A percentile compares a stretch with the other conserved stretches of the same genome.
phyloP scores from a whole-genome alignment of 2,797 vertebrate species.

The Sebastes vulpes region DNA sequence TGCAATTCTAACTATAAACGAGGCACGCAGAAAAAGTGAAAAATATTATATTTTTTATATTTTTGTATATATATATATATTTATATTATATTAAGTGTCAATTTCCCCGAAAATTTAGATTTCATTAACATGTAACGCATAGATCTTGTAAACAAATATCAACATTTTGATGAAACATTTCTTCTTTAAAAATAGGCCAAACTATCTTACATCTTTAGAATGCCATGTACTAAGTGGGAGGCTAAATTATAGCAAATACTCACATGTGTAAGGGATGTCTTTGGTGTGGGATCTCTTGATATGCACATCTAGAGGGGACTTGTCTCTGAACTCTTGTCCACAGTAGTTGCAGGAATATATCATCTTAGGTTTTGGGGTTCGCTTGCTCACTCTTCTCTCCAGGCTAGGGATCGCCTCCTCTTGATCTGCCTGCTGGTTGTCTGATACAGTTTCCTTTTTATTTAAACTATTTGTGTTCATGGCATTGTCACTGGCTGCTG shows the following conservation, averaged over 20 bases:
- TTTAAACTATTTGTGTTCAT: constrained; percentile 74
- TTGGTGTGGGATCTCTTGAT: constrained; percentile 82
- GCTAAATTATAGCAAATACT: constrained; percentile 69
- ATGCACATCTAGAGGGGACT: constrained; percentile 82
- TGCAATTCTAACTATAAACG: background rate
- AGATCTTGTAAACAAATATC: background rate
- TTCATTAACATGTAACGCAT: background rate
- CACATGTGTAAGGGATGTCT: constrained; percentile 84
- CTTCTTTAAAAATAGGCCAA: background rate
- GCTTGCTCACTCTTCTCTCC: constrained; percentile 77
- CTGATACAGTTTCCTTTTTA: constrained; percentile 75
- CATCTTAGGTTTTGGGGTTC: constrained; percentile 76
- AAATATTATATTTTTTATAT: too few species aligned
- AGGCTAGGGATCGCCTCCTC: constrained; percentile 72
- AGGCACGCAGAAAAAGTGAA: background rate
- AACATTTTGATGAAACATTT: background rate
- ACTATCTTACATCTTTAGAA: background rate
- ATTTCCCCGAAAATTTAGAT: background rate
- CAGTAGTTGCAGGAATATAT: constrained; percentile 83
- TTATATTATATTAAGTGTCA: background rate
- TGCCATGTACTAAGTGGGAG: background rate
- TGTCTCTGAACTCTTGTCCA: constrained; percentile 83
- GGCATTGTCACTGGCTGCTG: constrained; percentile 71
- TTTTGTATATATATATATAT: too few species aligned
- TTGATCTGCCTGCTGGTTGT: constrained; percentile 78